Conservation (phyloP, 2,888 invertebrate species). For the Hemithea aestivaria region DNA sequence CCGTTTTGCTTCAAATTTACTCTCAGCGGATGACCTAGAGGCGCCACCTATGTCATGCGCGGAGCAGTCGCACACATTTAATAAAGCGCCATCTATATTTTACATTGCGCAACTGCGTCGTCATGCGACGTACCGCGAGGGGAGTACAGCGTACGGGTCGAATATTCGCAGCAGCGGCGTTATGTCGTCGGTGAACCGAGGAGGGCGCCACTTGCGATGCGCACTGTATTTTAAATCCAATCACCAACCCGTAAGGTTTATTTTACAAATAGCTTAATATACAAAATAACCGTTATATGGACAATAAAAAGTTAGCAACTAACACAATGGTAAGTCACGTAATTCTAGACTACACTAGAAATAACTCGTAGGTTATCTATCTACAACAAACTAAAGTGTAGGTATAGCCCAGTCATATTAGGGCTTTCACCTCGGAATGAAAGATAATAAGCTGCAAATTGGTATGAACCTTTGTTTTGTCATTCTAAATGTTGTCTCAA, state of each 20-base stretch:
- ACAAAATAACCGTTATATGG: slow-evolving; percentile 14
- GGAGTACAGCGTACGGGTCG: slow-evolving; percentile 83
- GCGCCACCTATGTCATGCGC: slow-evolving; percentile 58
- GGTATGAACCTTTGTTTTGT: no score
- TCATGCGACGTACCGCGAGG: slow-evolving; percentile 73
- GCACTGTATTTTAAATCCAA: slow-evolving; percentile 77
- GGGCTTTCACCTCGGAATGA: no score
- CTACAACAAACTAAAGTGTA: slow-evolving; percentile 36
- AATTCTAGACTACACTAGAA: slow-evolving; percentile 29
- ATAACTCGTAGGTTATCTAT: slow-evolving; percentile 23
- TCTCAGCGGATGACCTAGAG: slow-evolving; percentile 26
- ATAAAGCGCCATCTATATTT: slow-evolving; percentile 65
- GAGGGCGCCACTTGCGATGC: slow-evolving; percentile 91
- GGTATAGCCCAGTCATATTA: no score
- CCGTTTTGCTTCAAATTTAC: slow-evolving; percentile 14
- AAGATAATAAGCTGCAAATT: no score
- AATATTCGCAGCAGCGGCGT: slow-evolving; percentile 87
- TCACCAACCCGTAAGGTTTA: slow-evolving; percentile 44
- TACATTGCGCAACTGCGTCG: slow-evolving; percentile 41
- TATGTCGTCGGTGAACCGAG: slow-evolving; percentile 88
- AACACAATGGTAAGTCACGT: slow-evolving; percentile 38
- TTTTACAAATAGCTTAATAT: slow-evolving; percentile 29
- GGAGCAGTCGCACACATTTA: slow-evolving; percentile 51
- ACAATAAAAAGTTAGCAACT: slow-evolving; percentile 36
- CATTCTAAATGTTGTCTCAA: no score